Base-by-base conservation (phyloP, 2,888 invertebrate species). In the Autographa gamma region DNA sequence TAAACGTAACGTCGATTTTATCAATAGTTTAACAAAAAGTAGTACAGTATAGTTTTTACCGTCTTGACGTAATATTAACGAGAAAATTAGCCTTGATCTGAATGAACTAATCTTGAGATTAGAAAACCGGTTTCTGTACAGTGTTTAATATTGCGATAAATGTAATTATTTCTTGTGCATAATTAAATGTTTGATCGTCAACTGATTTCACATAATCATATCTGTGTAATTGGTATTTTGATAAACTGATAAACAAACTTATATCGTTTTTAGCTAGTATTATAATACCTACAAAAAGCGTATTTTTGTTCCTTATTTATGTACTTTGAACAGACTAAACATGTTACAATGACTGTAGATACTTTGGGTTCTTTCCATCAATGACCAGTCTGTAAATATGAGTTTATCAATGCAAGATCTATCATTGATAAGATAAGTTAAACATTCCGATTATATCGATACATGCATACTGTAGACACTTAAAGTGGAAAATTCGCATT, bases 81-180 rank as follows among this genome's bases (percentile, higher is more conserved):
- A 56, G 19, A 56, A 25, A 56, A 56, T 56, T 56, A 56, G 11
- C 54, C 54, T 56, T 56, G 54, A 56, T 56, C 54, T 25, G 5
- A 25, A 56, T 56, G 54, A 56, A 25, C 54, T 56, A 19, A 54
- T 54, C 54, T 19, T 11, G 8, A 56, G 54, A 56, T 56, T 25
- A 48, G 19, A 56, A 25, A 56, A 56, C 54, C 25, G 11, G 54
- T 56, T 56, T 25, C 25, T 25, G 18, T 11, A 48, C 16, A n/a
- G 48, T 48, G n/a, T 48, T 48, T n/a, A n/a, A n/a, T 48, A 48
- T 48, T 48, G 48, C 48, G 48, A 48, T 48, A 48, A 48, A n/a
- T 8, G 34, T 38, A 64, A 43, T 60, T 14, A 14, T 41, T 8
- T 14, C 25, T 58, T 41, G 43, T 63, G 31, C 16, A 14, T 34